Conservation (phyloP, 2,888 invertebrate genomes). For the Malthinus flaveolus region DNA sequence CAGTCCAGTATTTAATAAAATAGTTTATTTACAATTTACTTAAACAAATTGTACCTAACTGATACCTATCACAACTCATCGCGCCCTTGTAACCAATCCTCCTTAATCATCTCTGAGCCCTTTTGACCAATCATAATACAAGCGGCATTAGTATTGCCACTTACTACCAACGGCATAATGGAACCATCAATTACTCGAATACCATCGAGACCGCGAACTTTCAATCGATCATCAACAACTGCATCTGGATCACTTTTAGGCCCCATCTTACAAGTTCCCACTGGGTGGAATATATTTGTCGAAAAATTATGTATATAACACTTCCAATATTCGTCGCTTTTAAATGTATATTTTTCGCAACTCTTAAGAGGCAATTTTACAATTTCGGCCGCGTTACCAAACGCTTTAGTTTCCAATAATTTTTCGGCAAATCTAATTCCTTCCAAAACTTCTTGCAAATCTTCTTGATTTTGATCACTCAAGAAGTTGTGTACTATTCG, state of each 20-base stretch:
- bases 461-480: slow-evolving; percentile 52
- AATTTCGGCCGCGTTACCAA: slow-evolving; percentile 38
- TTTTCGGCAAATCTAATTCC: slow-evolving; percentile 54
- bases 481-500: slow-evolving; percentile 67
- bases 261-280: slow-evolving; percentile 77
- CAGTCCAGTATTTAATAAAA: too few species aligned
- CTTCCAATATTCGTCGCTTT: slow-evolving; percentile 58
- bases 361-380: background rate
- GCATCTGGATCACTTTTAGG: slow-evolving; percentile 73
- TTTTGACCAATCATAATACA: slow-evolving; percentile 91
- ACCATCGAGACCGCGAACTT: slow-evolving; percentile 77
- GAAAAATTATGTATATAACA: slow-evolving; percentile 50
- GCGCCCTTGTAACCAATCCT: slow-evolving; percentile 56
- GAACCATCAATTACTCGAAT: slow-evolving; percentile 82
- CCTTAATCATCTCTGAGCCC: slow-evolving; percentile 84
- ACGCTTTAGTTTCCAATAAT: slow-evolving; percentile 52
- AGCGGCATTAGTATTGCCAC: slow-evolving; percentile 88
- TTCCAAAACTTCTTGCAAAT: slow-evolving; percentile 55
- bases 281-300: background rate
- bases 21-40: too few species aligned
- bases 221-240: slow-evolving; percentile 76
- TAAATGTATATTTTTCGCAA: slow-evolving; percentile 43
- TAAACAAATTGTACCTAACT: too few species aligned
- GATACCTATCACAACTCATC: too few species aligned
- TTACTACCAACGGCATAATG: slow-evolving; percentile 86